Conservation (phyloP, 2,797 vertebrate species). For the Poeciliopsis gracilis region DNA sequence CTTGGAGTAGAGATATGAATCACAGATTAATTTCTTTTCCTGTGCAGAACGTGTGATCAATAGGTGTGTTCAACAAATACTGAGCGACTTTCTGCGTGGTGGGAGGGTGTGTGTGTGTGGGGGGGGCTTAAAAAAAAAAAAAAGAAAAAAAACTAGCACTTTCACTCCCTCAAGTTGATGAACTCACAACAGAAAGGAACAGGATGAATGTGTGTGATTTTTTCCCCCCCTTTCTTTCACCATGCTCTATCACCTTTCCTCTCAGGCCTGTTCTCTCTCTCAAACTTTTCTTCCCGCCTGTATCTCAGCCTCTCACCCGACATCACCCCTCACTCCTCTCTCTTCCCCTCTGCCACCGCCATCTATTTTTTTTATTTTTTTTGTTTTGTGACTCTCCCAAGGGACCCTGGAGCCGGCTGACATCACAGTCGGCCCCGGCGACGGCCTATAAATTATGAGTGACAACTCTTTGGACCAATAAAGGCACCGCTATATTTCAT, state of each 20-base stretch:
- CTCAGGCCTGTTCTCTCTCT: slow-evolving; percentile 21
- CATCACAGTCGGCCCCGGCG: slow-evolving; percentile 86
- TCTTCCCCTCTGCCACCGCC: slow-evolving; percentile 4
- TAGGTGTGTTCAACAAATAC: slow-evolving; percentile 69
- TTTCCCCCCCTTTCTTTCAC: slow-evolving; percentile 23
- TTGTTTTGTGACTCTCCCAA: slow-evolving; percentile 52
- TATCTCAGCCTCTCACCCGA: slow-evolving; percentile 43
- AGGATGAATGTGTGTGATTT: slow-evolving; percentile 68
- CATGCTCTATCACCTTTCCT: slow-evolving; percentile 52
- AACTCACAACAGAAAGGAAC: slow-evolving; percentile 59
- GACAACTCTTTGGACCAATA: slow-evolving; percentile 98
- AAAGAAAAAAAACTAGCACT: slow-evolving; percentile 45
- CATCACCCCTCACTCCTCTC: slow-evolving; percentile 42
- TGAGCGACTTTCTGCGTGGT: slow-evolving; percentile 29
- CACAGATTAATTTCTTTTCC: slow-evolving; percentile 48
- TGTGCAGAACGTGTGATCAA: slow-evolving; percentile 66
- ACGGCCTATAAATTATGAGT: slow-evolving; percentile 96
- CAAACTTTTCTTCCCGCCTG: slow-evolving; percentile 42
- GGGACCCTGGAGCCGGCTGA: slow-evolving; percentile 73
- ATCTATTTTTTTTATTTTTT: slow-evolving; percentile 13
- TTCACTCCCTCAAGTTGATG: slow-evolving; percentile 71
- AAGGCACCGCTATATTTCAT: slow-evolving; percentile 97
- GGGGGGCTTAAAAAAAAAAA: slow-evolving; percentile 20
- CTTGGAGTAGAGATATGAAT: slow-evolving; percentile 68
- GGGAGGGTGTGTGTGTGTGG: slow-evolving; percentile 9